phyloP scores from a whole-genome alignment of 2,888 invertebrate genomes.

The Latheticus oryzae region DNA sequence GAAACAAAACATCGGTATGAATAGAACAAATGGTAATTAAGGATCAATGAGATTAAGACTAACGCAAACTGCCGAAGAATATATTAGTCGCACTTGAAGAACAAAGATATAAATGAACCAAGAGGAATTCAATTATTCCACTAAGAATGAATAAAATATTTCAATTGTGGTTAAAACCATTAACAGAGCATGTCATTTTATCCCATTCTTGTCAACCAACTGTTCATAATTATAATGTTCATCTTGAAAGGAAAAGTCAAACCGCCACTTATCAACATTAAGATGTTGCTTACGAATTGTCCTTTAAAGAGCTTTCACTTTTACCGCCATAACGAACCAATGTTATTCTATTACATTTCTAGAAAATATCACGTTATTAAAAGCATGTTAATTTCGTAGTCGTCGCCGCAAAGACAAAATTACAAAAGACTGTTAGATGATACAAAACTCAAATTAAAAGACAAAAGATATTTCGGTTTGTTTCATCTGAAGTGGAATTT shows the following conservation, averaged over 20 bases:
- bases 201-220: conserved; percentile 14
- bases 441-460: too few species aligned
- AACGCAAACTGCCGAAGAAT: conserved; percentile 47
- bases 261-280: conserved; percentile 15
- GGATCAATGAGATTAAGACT: conserved; percentile 48
- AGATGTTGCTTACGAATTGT: conserved; percentile 8
- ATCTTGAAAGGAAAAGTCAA: conserved; percentile 20
- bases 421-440: conserved; percentile 1
- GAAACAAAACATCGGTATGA: conserved; percentile 46
- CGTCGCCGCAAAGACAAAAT: not conserved
- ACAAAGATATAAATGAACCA: conserved; percentile 48
- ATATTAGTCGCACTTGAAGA: conserved; percentile 46
- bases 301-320: conserved; percentile 4
- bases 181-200: conserved; percentile 39
- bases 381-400: not conserved
- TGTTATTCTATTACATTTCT: conserved; percentile 7
- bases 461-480: too few species aligned
- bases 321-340: not conserved
- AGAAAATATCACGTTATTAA: conserved; percentile 6
- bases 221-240: conserved; percentile 15
- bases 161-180: conserved; percentile 36
- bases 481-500: too few species aligned
- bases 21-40: conserved; percentile 51
- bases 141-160: conserved; percentile 41
- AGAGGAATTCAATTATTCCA: conserved; percentile 41